Percentiles rank a stretch among this genome's conserved stretches.
phyloP scores from a whole-genome alignment of 2,113 vertebrate genomes.

The Zeus faber region DNA sequence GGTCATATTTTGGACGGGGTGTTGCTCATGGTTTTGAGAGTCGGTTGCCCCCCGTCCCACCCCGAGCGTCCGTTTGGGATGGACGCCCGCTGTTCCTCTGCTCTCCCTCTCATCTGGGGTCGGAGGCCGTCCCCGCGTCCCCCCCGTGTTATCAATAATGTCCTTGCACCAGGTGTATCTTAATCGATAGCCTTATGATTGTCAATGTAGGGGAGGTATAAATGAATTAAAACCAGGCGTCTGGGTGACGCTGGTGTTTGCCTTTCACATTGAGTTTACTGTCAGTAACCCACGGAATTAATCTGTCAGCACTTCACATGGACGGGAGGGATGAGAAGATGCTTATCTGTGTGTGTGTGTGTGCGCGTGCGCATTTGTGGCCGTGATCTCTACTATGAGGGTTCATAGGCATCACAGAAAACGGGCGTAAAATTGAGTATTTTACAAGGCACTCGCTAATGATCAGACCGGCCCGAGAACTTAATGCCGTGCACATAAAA shows the following conservation, averaged over 20 bases:
- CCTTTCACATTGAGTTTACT: constrained; percentile 97
- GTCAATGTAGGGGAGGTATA: constrained; percentile 87
- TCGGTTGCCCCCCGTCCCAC: too few relatives aligned
- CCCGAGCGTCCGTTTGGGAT: too few relatives aligned
- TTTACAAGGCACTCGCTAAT: too few relatives aligned
- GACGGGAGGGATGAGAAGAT: constrained; percentile 54
- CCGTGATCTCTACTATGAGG: not conserved
- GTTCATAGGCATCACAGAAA: too few relatives aligned
- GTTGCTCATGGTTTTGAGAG: too few relatives aligned
- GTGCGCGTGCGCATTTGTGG: not conserved
- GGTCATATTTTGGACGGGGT: too few relatives aligned
- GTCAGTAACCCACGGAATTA: constrained; percentile 99
- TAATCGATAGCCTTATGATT: constrained; percentile 98
- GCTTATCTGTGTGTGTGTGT: constrained; percentile 8
- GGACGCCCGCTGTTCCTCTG: constrained; percentile 11
- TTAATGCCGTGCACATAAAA: too few relatives aligned
- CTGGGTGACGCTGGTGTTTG: constrained; percentile 84
- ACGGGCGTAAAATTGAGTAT: too few relatives aligned
- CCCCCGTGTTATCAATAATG: constrained; percentile 85
- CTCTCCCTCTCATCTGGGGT: constrained; percentile 39
- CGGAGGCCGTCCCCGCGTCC: constrained; percentile 67
- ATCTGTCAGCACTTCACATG: constrained; percentile 91
- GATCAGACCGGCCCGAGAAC: too few relatives aligned
- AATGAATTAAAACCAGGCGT: constrained; percentile 96
- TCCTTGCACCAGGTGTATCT: constrained; percentile 82